These are phyloP conservation scores for Xestobium rufovillosum DNA, from an alignment of 2,888 invertebrate genomes.

Conservation along the genomic window DNA sequence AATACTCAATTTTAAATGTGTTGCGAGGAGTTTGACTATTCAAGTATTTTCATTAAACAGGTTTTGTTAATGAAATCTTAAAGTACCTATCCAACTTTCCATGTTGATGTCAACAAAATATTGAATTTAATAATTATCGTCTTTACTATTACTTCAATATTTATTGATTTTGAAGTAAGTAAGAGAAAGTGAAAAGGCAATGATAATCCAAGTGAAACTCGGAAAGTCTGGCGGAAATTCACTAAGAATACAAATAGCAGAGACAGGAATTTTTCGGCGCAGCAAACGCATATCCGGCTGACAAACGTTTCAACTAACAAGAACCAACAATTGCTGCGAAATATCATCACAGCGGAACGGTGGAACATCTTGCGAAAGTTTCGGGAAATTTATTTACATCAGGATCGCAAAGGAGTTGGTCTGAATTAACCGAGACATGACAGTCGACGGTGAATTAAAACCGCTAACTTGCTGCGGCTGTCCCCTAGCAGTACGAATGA, in stretches of 20 bases:
- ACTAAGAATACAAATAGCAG: slow-evolving; percentile 1
- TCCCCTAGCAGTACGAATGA: slow-evolving; percentile 27
- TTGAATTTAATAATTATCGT: too few species aligned
- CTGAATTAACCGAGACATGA: slow-evolving; percentile 31
- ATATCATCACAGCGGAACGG: neutral
- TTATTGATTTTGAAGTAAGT: too few species aligned
- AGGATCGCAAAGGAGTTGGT: slow-evolving; percentile 25
- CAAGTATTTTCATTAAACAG: too few species aligned
- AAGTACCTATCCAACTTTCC: too few species aligned
- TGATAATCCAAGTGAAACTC: too few species aligned
- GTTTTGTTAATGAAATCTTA: too few species aligned
- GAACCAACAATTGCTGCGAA: neutral
- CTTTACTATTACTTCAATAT: too few species aligned
- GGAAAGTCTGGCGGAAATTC: too few species aligned
- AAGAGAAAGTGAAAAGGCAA: too few species aligned
- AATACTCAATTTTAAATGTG: too few species aligned
- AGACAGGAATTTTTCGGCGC: neutral
- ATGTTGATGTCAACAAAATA: too few species aligned
- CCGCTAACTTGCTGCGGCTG: slow-evolving; percentile 28
- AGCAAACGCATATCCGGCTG: neutral
- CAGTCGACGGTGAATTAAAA: slow-evolving; percentile 31
- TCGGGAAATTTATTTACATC: slow-evolving; percentile 31
- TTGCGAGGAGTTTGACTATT: too few species aligned
- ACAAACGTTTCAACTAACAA: neutral
- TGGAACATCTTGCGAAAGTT: slow-evolving; percentile 16